Evolutionary conservation across 2,797 vertebrate genomes (phyloP), one percentile per base, ranked within the genome.

Genomic region (Limnodromus scolopaceus): DNA sequence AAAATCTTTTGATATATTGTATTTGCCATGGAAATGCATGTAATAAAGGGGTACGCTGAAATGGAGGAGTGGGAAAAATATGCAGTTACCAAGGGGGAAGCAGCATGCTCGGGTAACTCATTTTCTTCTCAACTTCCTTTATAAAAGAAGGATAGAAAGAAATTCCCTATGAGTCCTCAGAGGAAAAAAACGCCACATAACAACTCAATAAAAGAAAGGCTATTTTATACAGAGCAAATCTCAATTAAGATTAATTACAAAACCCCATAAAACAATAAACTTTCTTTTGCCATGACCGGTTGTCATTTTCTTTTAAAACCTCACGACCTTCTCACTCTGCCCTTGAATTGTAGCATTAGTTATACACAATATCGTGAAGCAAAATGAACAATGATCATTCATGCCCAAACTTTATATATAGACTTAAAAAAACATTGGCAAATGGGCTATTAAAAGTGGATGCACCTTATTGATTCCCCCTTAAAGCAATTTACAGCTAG

Each of bases 381-480:
- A 53, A 95, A 96, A 95, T 92, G 86, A 94, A 71, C 96, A 91
- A 75, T 94, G 82, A 88, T 72, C 82, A 94, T 41, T 86, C 84
- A 85, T 94, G 91, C 20, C 48, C 58, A 96, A 94, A 91, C 46
- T 87, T 93, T 14, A 85, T 41, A 66, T 74, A 96, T 65, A 89
- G 95, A 85, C 94, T 60, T 18, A 9, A 43, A 20, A 55, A 91
- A 51, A 70, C 46, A 74, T 48, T 55, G 39, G 46, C 51, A 65
- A 89, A 95, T 49, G 75, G 84, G 46, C 84, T 93, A 58, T 96
- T 96, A 92, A 87, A 84, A 71, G 77, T 63, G 57, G 71, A 93
- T 68, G 80, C 69, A 95, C 66, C 3, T 18, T 93, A 97, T 83
- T 92, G 94, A 93, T 94, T 91, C 34, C 43, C 63, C 84, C 78